Evolutionary conservation across 1,140 invertebrate species (phyloP).

Genomic region (Drosophila pachea): DNA sequence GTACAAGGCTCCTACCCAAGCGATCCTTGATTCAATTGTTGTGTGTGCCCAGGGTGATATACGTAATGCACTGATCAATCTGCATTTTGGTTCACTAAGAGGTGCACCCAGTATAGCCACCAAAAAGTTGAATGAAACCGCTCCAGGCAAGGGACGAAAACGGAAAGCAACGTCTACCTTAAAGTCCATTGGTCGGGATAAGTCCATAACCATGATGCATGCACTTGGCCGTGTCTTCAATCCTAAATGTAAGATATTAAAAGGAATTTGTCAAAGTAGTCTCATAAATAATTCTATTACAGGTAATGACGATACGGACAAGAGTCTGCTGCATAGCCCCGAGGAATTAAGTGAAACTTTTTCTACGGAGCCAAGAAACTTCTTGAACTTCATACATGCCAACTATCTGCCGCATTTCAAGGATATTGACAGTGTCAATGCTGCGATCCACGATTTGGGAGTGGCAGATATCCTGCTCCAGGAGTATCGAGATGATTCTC

Average conservation of each 20-base stretch:
- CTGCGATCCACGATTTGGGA: conserved; percentile 82
- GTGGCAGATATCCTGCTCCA: conserved; percentile 82
- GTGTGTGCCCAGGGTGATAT: conserved; percentile 85
- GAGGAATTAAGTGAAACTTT: conserved; percentile 84
- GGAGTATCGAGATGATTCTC: conserved; percentile 83
- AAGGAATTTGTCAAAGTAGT: no score
- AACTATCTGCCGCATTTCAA: conserved; percentile 87
- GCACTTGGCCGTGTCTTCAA: conserved; percentile 87
- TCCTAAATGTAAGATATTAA: conserved; percentile 83
- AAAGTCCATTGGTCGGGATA: conserved; percentile 82
- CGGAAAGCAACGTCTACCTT: conserved; percentile 73
- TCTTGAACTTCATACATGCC: conserved; percentile 85
- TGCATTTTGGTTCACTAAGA: conserved; percentile 85
- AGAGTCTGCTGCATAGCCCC: conserved; percentile 82
- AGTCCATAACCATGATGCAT: conserved; percentile 85
- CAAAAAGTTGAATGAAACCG: conserved; percentile 36
- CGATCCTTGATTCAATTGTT: conserved; percentile 84
- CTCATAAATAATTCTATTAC: not conserved
- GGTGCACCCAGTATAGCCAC: conserved; percentile 79
- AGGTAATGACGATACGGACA: conserved; percentile 40
- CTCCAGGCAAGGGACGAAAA: conserved; percentile 49
- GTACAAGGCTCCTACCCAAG: conserved; percentile 81
- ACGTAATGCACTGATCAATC: conserved; percentile 84
- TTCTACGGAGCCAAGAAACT: conserved; percentile 82
- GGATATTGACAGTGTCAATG: conserved; percentile 80